Evolutionary conservation across 1,140 invertebrate genomes (phyloP), one percentile per base, ranked within the genome.

Genomic region (Drosophila serrata): DNA sequence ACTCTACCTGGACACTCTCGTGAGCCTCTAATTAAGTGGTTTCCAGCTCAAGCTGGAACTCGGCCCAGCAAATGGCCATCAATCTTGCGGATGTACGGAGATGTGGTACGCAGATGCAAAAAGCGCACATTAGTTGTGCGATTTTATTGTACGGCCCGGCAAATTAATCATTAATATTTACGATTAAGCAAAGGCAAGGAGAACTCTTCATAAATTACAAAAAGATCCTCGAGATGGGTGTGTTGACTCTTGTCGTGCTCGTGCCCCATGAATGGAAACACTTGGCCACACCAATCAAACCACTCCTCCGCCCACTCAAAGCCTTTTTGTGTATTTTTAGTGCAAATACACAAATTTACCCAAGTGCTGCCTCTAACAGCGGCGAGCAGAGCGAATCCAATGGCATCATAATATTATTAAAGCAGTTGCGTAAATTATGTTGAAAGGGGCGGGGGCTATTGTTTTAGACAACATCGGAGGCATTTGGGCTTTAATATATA

Each of bases 151-250:
- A 39, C 53, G 70, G 57, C 57, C 58, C 31, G 35, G 51, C 42
- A 76, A 86, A 87, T 88, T 80, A 90, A 88, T 88, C 84, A 88
- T 90, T 84, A 68, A 77, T 76, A 76, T 77, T 77, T 77, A 77
- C 74, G 74, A 77, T 68, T 68, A 68, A 78, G 64, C 81, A 15
- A 24, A 22, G 37, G 24, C 58, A 67, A 57, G 73, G 62, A 37
- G 51, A 55, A 87, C 65, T 73, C 63, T 78, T 70, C 84, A 87
- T 87, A 87, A 88, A 87, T 87, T 81, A 65, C 70, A 49, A 22
- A 49, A 22, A 19, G 33, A 24, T 45, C 35, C 15, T 13, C 17
- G 51, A 48, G 37, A 46, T 56, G 49, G 59, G 60, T 75, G 37
- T 88, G 82, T 87, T 88, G 84, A 88, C 84, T 88, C 43, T 72